Evolutionary conservation across 1,140 invertebrate species (phyloP).

Genomic region (Pogonomyrmex californicus): DNA sequence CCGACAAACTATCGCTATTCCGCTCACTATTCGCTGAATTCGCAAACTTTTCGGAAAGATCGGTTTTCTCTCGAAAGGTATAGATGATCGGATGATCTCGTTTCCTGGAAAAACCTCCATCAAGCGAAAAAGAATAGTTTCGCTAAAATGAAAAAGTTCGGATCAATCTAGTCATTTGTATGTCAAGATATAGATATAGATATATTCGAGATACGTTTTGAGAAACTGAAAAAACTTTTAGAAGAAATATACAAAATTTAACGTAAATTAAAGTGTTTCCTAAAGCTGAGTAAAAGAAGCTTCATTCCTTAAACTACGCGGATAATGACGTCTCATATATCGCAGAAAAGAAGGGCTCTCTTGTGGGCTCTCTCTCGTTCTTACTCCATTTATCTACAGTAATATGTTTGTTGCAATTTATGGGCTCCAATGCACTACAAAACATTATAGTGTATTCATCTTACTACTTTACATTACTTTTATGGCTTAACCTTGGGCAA

Average conservation of each 20-base stretch:
- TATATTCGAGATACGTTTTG: neutral
- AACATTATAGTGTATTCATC: slow-evolving; percentile 8
- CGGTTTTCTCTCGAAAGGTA: neutral
- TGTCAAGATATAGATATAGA: neutral
- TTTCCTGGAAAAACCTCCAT: neutral
- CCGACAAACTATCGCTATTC: slow-evolving; percentile 56
- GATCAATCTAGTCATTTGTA: too few species aligned
- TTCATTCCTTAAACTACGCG: neutral
- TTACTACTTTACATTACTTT: slow-evolving; percentile 2
- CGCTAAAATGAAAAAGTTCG: neutral
- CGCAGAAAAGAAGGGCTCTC: neutral
- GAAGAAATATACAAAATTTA: neutral
- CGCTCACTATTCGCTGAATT: slow-evolving; percentile 35
- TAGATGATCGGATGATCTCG: neutral
- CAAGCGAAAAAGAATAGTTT: neutral
- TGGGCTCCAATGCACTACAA: neutral
- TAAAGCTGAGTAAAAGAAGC: slow-evolving; percentile 2
- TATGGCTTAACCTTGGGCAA: neutral
- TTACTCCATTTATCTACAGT: slow-evolving; percentile 13
- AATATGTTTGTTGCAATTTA: slow-evolving; percentile 13
- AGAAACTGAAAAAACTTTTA: neutral
- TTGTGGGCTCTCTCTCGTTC: neutral
- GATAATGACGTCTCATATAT: slow-evolving; percentile 15
- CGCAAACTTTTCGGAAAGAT: slow-evolving; percentile 28
- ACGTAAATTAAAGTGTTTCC: neutral